phyloP scores from a whole-genome alignment of 2,888 invertebrate genomes.

The Hypolimnas misippus region DNA sequence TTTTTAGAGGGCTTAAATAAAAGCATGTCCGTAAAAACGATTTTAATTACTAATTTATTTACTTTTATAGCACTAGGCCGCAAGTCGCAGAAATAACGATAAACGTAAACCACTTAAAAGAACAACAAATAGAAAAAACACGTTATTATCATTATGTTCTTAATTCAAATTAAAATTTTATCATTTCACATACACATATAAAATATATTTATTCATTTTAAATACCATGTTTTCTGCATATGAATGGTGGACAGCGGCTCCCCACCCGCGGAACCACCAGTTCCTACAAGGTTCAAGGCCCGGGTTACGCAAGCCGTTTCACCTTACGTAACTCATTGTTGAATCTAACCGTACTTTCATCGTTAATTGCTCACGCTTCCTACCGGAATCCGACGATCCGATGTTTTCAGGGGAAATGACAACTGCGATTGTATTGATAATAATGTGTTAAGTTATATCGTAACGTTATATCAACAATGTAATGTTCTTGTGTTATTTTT shows the following conservation, averaged over 20 bases:
- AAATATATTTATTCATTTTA: too few species aligned
- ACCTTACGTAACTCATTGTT: slow-evolving; percentile 51
- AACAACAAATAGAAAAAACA: too few species aligned
- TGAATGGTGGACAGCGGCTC: slow-evolving; percentile 9
- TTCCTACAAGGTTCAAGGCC: slow-evolving; percentile 51
- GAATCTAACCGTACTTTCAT: slow-evolving; percentile 45
- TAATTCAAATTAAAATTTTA: too few species aligned
- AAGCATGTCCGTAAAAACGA: too few species aligned
- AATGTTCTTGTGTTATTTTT: neutral
- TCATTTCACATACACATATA: too few species aligned
- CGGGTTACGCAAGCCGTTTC: slow-evolving; percentile 52
- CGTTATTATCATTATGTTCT: too few species aligned
- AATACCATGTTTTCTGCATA: too few species aligned
- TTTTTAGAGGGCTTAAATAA: too few species aligned
- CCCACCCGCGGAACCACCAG: slow-evolving; percentile 14
- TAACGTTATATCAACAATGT: neutral
- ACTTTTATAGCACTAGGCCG: too few species aligned
- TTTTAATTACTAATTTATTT: too few species aligned
- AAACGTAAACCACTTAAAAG: too few species aligned
- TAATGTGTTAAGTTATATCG: neutral
- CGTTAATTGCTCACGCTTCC: slow-evolving; percentile 42
- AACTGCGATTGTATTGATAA: slow-evolving; percentile 11
- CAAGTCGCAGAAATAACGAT: too few species aligned
- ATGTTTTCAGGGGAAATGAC: slow-evolving; percentile 34
- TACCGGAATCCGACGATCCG: slow-evolving; percentile 36